Base-by-base conservation (phyloP, 2,797 vertebrate genomes). In the Leptoclinus maculatus region DNA sequence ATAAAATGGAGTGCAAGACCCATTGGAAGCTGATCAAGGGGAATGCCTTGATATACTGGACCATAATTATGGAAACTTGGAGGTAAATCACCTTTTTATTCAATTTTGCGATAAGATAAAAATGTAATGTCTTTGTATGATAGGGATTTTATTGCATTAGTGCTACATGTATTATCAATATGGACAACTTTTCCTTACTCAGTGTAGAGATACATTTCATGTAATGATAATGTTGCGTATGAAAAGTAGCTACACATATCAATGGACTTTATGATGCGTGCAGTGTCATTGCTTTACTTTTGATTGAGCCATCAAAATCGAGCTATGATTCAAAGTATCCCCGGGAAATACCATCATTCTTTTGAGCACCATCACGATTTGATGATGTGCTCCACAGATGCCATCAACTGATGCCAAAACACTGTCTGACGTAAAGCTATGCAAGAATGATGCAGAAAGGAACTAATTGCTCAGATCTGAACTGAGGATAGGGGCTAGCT, bases 401-500 rank as follows among this genome's bases (percentile, higher is more conserved):
- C 43, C 65, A 70, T 83, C 79, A 75, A 58, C 74, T 23, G 41
- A 83, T 57, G 34, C 79, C 63, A 58, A 79, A 88, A 73, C 74
- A 53, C 54, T 2, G 70, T 62, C 83, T 90, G 80, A 91, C 19
- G 83, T 74, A 89, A 91, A 88, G 49, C 65, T 19, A 23, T 76
- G 86, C 87, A 91, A 90, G 74, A 78, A 71, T 74, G 68, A 86
- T 81, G 64, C 17, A 79, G 45, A 71, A 39, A 32, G 47, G 49
- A 90, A 76, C 76, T 83, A 90, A 91, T 88, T 79, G 74, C 68
- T 17, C 47, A 65, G 84, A 82, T 89, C 36, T 79, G 68, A 76
- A 68, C 11, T 39, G 25, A 41, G 60, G 82, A 81, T 62, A n/a
- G 32, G 23, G 34, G 57, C 23, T 29, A 14, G 53, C 53, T 25